Evolutionary conservation across 2,797 vertebrate genomes (phyloP), one percentile per base, ranked within the genome.

Genomic region (Catharus ustulatus): DNA sequence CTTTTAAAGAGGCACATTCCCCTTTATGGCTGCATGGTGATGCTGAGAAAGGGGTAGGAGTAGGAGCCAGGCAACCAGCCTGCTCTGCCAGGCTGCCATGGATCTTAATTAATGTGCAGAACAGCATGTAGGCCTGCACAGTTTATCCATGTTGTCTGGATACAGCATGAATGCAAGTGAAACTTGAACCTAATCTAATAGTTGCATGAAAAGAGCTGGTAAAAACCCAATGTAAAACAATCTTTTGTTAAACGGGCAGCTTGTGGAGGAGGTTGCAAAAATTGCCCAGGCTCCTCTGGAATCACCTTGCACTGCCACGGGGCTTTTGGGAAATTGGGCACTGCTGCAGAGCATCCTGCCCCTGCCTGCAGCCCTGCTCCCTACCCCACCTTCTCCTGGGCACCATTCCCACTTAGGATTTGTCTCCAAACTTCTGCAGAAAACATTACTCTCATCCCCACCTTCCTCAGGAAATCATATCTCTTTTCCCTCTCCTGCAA

Each of bases 121-220:
- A 24, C 63, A 67, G 48, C 63, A 29, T 43, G 76, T 13, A 55
- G 42, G 32, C 54, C 68, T 77, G 93, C 32, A 9, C 38, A 71
- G 71, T 61, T 90, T 88, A 54, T 54, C 66, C 24, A 3, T 42
- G 57, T 79, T 80, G 81, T 93, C 89, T 91, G 89, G 45, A n/a
- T 80, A 57, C 8, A 10, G 42, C 20, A 30, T 5, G 63, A 89
- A 77, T 34, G 26, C 67, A 84, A 82, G 61, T 2, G 67, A 90
- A 96, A 94, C 57, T 42, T 71, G 82, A 95, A 84, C 72, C 32
- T 83, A 68, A 91, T 66, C 51, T 69, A 85, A 89, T 81, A 75
- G 3, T 42, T 69, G 72, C 45, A 34, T 55, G 63, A 85, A 83
- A 91, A 68, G 27, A 76, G 27, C 34, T 78, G n/a, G 26, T 55